Conservation (phyloP, 2,888 invertebrate genomes). For the Rhingia campestris region DNA sequence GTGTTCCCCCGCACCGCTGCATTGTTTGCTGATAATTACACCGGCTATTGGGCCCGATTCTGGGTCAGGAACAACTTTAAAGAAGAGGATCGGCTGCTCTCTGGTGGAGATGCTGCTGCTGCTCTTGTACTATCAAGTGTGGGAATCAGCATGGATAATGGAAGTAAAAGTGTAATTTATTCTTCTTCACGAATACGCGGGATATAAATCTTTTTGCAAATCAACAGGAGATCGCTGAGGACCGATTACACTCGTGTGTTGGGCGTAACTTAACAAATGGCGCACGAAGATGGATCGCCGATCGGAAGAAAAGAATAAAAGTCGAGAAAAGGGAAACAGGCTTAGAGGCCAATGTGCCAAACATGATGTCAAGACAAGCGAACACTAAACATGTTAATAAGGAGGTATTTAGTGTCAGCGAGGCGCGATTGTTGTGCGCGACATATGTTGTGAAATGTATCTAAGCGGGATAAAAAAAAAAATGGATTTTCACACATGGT, state of each 20-base stretch:
- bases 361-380: conserved; percentile 55
- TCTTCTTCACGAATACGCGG: conserved; percentile 32
- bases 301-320: conserved; percentile 30
- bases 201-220: conserved; percentile 60
- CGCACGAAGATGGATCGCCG: conserved; percentile 59
- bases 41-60: conserved; percentile 51
- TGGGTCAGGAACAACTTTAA: conserved; percentile 58
- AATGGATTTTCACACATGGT: conserved; percentile 17
- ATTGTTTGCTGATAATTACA: conserved; percentile 59
- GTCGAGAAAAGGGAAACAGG: conserved; percentile 12
- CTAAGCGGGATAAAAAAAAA: background rate
- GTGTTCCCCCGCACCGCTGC: background rate
- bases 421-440: conserved; percentile 47
- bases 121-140: conserved; percentile 41
- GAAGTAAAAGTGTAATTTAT: conserved; percentile 60
- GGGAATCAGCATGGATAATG: conserved; percentile 49
- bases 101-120: conserved; percentile 34
- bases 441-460: conserved; percentile 58
- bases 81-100: conserved; percentile 23
- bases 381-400: conserved; percentile 63
- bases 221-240: conserved; percentile 54
- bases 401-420: conserved; percentile 68
- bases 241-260: conserved; percentile 47
- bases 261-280: conserved; percentile 70
- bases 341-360: conserved; percentile 59